Base-by-base conservation (phyloP, 2,797 vertebrate species). In the Rachycentron canadum region DNA sequence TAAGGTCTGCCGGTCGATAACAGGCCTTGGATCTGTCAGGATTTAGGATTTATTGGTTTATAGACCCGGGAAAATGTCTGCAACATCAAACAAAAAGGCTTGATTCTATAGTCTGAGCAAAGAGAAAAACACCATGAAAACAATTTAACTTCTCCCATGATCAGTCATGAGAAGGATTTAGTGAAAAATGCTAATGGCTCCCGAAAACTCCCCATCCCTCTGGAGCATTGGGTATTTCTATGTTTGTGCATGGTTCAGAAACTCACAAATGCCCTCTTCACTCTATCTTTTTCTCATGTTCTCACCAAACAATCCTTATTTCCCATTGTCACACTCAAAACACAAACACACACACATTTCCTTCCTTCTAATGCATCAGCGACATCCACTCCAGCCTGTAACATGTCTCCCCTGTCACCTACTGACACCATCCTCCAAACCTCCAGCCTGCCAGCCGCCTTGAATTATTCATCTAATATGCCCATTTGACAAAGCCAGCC, bases 391-490 rank as follows among this genome's bases (percentile, higher is more conserved):
- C 64, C 61, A 81, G 82, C 81, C 73, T 72, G 73, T 38, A 86
- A 76, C 47, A 14, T 69, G 66, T 78, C 75, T 85, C 76, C 73
- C 73, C 63, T 76, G 82, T 89, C 89, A 87, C 78, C 79, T 45
- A 1, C 84, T 76, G 73, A 89, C 84, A 84, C 67, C 61, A 50
- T 50, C 74, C 73, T 86, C 64, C 72, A 77, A 91, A 81, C 80
- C 71, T 80, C 74, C 69, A 69, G 74, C 55, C 88, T 70, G 56
- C 58, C 60, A 75, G 69, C 69, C 43, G 41, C 78, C 66, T 78
- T 91, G 84, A 93, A 91, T 93, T 79, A 93, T 93, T 92, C 88
- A 94, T 94, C 84, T 85, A 74, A 89, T 86, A 86, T 86, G 83
- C 79, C 80, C 78, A 11, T 86, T 86, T 88, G 81, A 90, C 84